phyloP scores from a whole-genome alignment of 2,888 invertebrate genomes.

The Cantharis rufa region DNA sequence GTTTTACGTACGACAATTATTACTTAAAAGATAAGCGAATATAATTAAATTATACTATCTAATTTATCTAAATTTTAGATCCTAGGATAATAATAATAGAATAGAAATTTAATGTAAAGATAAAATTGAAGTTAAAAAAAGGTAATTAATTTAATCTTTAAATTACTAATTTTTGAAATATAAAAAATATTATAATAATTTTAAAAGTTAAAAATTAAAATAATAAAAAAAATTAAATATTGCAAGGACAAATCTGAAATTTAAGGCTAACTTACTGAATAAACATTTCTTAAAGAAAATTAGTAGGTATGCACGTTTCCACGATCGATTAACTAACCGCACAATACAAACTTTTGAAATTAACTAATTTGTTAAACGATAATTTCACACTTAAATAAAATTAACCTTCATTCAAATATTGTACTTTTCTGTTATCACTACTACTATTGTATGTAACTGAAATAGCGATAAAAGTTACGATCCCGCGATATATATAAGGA shows the following conservation, averaged over 20 bases:
- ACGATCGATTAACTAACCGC: background rate
- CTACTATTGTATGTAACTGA: background rate
- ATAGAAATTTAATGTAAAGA: background rate
- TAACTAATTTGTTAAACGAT: background rate
- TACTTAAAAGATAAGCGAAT: background rate
- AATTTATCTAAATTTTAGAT: background rate
- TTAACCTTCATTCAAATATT: background rate
- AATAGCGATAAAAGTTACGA: background rate
- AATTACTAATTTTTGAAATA: background rate
- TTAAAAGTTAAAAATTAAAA: background rate
- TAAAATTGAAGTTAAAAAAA: no score
- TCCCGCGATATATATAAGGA: background rate
- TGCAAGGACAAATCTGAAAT: background rate
- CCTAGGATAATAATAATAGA: background rate
- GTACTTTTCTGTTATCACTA: background rate
- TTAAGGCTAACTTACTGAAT: background rate
- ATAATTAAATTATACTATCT: background rate
- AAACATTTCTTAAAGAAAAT: background rate
- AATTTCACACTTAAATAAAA: background rate
- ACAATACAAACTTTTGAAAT: background rate
- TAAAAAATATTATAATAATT: no score
- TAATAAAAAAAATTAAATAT: background rate
- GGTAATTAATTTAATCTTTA: background rate
- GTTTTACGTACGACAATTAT: background rate
- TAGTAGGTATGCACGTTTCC: no score